Base-by-base conservation (phyloP, 1,140 invertebrate genomes). In the Pogonognathellus flavescens region DNA sequence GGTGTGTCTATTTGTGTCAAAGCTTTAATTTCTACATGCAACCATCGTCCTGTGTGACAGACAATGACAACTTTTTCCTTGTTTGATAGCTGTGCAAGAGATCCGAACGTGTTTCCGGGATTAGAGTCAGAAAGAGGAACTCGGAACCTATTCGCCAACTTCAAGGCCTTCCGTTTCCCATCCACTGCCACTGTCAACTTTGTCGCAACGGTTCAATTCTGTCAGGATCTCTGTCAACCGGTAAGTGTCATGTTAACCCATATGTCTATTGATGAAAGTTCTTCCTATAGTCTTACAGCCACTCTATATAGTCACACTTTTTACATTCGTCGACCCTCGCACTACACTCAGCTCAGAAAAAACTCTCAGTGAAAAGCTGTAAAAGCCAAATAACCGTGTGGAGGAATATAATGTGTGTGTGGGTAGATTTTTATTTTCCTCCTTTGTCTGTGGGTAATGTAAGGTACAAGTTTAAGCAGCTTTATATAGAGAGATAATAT, bases 101-200 rank as follows among this genome's bases (percentile, higher is more conserved):
- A 92, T 89, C 89, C 90, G 8, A 90, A 90, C 81, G 91, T 92
- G 14, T 92, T 93, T 89, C 92, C 92, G 25, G 90, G 90, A 14
- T 88, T 92, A 25, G 89, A 90, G 76, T 84, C 91, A 22, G 92
- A 92, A 83, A 87, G 89, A n/a, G 89, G 90, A 49, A 89, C 90
- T 16, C 89, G 90, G 80, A 90, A 91, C 53, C 88, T 92, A 20
- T 90, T 89, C 86, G 90, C 91, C 13, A 90, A 91, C 87, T 92
- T 92, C 89, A 92, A 92, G 87, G 92, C 92, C 25, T 92, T 92
- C 89, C 89, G 92, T 11, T 92, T 92, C 88, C 92, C 92, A 41
- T 91, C 92, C 18, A 92, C 92, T 10, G 91, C 92, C 3, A 90
- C 91, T 16, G 92, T 92, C 62, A 92, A 92, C 87, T 92, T 92